These are phyloP conservation scores for Brachypteracias leptosomus DNA, from an alignment of 2,113 vertebrate genomes.

Conservation along the genomic window DNA sequence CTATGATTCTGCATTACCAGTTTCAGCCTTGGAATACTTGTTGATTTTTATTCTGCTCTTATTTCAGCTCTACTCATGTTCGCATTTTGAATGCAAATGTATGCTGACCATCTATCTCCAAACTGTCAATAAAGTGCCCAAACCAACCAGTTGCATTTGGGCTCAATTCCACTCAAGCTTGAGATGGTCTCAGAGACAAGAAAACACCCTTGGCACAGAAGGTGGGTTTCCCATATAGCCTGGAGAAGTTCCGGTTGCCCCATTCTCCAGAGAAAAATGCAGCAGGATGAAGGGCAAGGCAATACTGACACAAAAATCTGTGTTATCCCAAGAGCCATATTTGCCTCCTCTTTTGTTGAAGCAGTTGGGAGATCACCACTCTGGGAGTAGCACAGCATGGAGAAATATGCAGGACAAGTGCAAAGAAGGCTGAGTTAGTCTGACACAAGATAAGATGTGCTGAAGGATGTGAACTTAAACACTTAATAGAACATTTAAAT, in stretches of 20 bases:
- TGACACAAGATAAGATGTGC: background rate
- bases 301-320: background rate
- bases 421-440: background rate
- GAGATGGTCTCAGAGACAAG: background rate
- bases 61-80: background rate
- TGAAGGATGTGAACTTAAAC: background rate
- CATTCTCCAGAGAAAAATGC: background rate
- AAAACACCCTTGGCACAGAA: background rate
- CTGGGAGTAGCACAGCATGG: background rate
- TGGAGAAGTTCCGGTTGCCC: background rate
- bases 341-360: background rate
- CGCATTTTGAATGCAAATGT: background rate
- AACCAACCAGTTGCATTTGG: background rate
- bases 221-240: background rate
- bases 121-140: background rate
- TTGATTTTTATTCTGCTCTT: background rate
- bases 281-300: background rate
- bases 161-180: background rate
- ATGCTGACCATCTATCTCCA: background rate
- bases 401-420: background rate
- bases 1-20: background rate
- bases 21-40: background rate
- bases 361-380: background rate
- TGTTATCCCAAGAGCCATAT: background rate
- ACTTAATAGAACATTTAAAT: background rate